Conservation (phyloP, 2,888 invertebrate genomes). For the Unio pictorum region DNA sequence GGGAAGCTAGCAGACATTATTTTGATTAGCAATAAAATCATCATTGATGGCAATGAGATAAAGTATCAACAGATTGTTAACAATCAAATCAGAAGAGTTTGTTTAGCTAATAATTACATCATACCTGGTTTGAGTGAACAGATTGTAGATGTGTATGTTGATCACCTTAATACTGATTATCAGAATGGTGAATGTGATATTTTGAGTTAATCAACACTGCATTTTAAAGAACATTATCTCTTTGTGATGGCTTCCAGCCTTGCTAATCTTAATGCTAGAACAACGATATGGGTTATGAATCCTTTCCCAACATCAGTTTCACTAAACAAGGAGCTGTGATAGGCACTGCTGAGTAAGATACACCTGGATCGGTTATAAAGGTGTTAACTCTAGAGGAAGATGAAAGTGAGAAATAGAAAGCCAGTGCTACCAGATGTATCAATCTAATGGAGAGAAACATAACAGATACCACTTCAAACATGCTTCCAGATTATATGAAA, state of each 20-base stretch:
- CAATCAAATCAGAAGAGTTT: constrained; percentile 7
- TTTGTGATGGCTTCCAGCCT: constrained; percentile 22
- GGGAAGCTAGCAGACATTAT: constrained; percentile 7
- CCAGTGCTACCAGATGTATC: no score
- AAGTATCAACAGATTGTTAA: constrained; percentile 12
- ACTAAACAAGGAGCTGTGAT: constrained; percentile 19
- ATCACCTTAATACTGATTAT: constrained; percentile 12
- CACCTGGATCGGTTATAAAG: no score
- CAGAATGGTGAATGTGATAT: not conserved
- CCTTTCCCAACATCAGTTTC: constrained; percentile 13
- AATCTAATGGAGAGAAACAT: no score
- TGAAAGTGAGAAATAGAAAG: no score
- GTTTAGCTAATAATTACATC: constrained; percentile 14
- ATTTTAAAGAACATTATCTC: constrained; percentile 16
- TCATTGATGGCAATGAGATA: constrained; percentile 8
- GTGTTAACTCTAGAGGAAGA: no score
- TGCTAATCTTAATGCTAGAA: constrained; percentile 13
- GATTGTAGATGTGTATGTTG: constrained; percentile 18
- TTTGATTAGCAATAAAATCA: constrained; percentile 5
- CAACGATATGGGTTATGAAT: constrained; percentile 21
- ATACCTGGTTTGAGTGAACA: constrained; percentile 17
- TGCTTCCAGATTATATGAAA: no score
- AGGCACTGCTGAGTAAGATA: constrained; percentile 15
- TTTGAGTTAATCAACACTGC: constrained; percentile 17
- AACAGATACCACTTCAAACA: no score